Conservation (phyloP, 2,888 invertebrate species). For the Leucophenga montana region DNA sequence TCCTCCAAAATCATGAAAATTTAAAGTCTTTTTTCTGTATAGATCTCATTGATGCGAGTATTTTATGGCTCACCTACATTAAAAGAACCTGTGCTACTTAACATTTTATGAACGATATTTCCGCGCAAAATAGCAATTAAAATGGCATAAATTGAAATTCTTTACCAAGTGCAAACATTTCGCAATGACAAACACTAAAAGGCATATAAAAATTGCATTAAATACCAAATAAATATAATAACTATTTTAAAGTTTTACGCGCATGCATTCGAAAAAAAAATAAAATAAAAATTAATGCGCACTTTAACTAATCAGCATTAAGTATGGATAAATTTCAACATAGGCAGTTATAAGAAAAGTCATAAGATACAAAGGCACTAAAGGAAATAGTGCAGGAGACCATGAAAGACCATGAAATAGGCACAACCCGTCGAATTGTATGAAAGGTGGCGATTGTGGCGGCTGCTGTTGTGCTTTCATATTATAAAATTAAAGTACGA, state of each 20-base stretch:
- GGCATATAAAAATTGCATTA: neutral
- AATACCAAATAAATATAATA: neutral
- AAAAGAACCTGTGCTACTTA: too few relatives aligned
- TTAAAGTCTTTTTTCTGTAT: too few relatives aligned
- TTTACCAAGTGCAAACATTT: too few relatives aligned
- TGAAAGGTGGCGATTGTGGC: slow-evolving; percentile 1
- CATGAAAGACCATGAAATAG: slow-evolving; percentile 11
- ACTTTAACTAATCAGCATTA: slow-evolving; percentile 19
- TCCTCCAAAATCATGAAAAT: too few relatives aligned
- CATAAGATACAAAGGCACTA: neutral
- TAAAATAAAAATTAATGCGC: slow-evolving; percentile 10
- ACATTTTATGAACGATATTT: too few relatives aligned
- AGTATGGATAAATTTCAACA: slow-evolving; percentile 25
- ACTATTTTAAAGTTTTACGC: slow-evolving; percentile 11
- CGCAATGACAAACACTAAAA: too few relatives aligned
- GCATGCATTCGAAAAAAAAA: neutral
- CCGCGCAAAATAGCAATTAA: too few relatives aligned
- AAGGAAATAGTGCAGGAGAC: slow-evolving; percentile 11
- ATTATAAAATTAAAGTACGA: too few relatives aligned
- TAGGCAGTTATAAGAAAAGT: slow-evolving; percentile 4
- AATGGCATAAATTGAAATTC: too few relatives aligned
- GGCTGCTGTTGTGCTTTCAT: too few relatives aligned
- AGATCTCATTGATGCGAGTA: too few relatives aligned
- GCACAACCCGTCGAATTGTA: neutral
- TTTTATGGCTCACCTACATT: too few relatives aligned